phyloP scores from a whole-genome alignment of 2,888 invertebrate genomes.

The Clepsis dumicolana region DNA sequence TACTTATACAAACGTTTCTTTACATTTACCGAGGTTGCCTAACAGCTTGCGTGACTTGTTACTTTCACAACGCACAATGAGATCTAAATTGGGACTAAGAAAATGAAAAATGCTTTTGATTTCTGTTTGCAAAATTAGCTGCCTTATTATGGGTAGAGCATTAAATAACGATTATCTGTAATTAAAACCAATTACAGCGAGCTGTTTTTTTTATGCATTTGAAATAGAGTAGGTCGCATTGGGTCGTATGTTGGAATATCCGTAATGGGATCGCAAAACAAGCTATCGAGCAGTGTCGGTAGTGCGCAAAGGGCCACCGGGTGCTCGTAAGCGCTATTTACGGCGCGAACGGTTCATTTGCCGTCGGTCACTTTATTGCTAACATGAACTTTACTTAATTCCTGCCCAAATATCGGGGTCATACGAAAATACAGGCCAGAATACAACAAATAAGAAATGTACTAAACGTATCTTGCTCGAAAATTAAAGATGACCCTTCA shows the following conservation, averaged over 20 bases:
- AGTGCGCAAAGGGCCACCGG: conserved; percentile 59
- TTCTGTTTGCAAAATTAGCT: conserved; percentile 12
- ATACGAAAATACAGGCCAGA: conserved; percentile 3
- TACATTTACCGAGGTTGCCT: conserved; percentile 28
- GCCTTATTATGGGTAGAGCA: not conserved
- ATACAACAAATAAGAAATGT: not conserved
- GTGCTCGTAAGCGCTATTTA: conserved; percentile 74
- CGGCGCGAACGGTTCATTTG: conserved; percentile 71
- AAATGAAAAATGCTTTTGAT: conserved; percentile 26
- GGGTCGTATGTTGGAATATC: conserved; percentile 31
- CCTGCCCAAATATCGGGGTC: conserved; percentile 28
- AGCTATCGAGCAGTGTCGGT: conserved; percentile 47
- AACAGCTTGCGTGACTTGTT: conserved; percentile 42
- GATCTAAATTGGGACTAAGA: conserved; percentile 29
- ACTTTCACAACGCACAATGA: conserved; percentile 36
- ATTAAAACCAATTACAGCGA: not conserved
- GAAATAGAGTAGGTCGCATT: conserved; percentile 17
- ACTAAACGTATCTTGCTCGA: not conserved
- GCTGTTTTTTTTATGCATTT: conserved; percentile 18
- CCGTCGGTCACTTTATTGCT: conserved; percentile 69
- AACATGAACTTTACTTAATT: conserved; percentile 69
- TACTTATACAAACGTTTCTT: conserved; percentile 27
- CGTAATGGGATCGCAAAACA: conserved; percentile 48
- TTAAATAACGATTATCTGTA: conserved; percentile 1
- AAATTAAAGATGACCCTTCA: too few relatives aligned